Evolutionary conservation across 2,888 invertebrate genomes (phyloP), one percentile per base, ranked within the genome.

Genomic region (Rhorus exstirpatorius): DNA sequence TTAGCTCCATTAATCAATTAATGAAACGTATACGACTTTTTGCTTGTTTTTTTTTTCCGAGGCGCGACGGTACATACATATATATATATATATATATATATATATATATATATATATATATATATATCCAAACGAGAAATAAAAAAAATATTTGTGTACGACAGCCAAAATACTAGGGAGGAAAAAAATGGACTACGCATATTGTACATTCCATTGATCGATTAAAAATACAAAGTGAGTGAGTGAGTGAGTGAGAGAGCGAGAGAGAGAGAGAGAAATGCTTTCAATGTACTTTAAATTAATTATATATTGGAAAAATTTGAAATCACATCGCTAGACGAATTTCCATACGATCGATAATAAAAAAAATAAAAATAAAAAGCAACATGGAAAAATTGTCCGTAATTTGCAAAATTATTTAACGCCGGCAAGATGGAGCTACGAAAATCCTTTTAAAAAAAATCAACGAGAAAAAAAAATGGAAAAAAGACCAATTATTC

Each of bases 171-270:
- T 72, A 26, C 38, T 74, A 60, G 17, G 26, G 31, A 49, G 14
- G 21, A 70, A 71, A 71, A 44, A 68, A 65, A 65, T 74, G 38
- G 55, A 53, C 58, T 49, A 65, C 65, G 21, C 19, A 72, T 78
- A 75, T 74, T 63, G 61, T 71, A 76, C 82, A 75, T 76, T 65
- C 75, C 51, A 79, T 82, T 14, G 41, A 79, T 21, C 49, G 63
- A 70, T 71, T 38, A 76, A 67, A 79, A 60, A 61, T 49, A n/a
- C n/a, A 68, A 4, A 72, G 6, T 65, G 19, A 79, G 41, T 49
- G 14, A 51, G 58, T 72, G 26, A 67, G 65, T 7, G 58, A 79
- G 55, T 46, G 41, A 17, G 51, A 63, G 8, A 17, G 60, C 26
- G 53, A 14, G 71, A 61, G 63, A 53, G 74, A 21, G 63, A 61